Conservation (phyloP, 2,797 vertebrate species). For the Emys orbicularis region DNA sequence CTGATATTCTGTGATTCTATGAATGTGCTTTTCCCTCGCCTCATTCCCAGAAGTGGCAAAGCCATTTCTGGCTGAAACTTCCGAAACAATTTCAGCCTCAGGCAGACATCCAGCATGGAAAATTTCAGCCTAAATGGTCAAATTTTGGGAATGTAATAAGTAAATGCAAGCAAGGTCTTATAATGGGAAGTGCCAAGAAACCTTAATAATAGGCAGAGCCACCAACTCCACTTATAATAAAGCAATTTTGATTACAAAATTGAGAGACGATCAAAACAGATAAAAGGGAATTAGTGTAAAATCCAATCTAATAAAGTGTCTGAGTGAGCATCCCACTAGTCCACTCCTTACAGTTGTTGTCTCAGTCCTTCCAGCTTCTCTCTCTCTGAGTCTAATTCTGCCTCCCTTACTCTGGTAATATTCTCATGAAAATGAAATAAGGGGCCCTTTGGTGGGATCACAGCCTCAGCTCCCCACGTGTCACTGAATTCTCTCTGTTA, state of each 20-base stretch:
- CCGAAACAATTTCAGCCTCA: neutral
- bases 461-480: neutral
- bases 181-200: neutral
- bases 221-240: neutral
- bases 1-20: too few relatives aligned
- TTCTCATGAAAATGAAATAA: neutral
- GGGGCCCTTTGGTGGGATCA: neutral
- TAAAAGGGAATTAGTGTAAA: neutral
- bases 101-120: neutral
- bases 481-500: neutral
- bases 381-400: neutral
- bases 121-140: neutral
- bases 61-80: neutral
- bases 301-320: neutral
- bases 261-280: neutral
- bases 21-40: neutral
- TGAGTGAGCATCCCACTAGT: neutral
- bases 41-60: neutral
- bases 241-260: neutral
- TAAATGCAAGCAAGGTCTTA: neutral
- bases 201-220: neutral
- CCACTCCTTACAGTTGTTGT: neutral
- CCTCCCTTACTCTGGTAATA: neutral
- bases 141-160: neutral
- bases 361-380: neutral